These are phyloP conservation scores for Ceratoteleas bidentatus DNA, from an alignment of 1,140 invertebrate species.

Conservation along the genomic window DNA sequence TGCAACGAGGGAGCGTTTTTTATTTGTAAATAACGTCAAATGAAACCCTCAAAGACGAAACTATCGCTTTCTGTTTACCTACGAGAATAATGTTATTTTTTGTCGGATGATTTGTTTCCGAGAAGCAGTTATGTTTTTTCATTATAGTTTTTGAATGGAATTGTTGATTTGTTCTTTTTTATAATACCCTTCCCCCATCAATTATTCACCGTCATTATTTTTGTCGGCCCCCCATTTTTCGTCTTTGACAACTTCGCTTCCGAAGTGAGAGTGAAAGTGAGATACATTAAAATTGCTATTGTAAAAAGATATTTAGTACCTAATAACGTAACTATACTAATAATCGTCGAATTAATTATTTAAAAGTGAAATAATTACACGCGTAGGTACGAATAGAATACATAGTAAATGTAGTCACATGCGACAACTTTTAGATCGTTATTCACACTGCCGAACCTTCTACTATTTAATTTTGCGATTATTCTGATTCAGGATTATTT, in stretches of 20 bases:
- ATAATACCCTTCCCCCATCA: neutral
- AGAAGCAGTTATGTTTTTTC: conserved; percentile 47
- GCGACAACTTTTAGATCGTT: conserved; percentile 76
- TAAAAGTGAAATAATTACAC: conserved; percentile 72
- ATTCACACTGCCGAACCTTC: conserved; percentile 80
- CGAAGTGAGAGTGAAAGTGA: conserved; percentile 59
- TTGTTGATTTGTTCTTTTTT: conserved; percentile 35
- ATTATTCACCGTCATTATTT: conserved; percentile 36
- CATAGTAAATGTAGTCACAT: conserved; percentile 76
- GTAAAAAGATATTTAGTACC: conserved; percentile 65
- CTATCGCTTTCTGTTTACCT: conserved; percentile 22
- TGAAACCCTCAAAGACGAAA: conserved; percentile 30
- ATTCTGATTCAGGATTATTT: conserved; percentile 79
- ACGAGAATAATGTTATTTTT: conserved; percentile 31
- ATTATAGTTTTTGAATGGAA: conserved; percentile 47
- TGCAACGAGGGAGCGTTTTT: conserved; percentile 31
- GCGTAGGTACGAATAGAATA: conserved; percentile 74
- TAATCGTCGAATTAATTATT: conserved; percentile 72
- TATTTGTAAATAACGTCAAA: conserved; percentile 48
- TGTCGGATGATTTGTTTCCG: conserved; percentile 29
- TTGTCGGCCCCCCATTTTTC: conserved; percentile 2
- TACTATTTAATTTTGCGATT: conserved; percentile 79
- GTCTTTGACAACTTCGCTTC: conserved; percentile 48
- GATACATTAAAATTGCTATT: conserved; percentile 46
- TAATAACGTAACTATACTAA: conserved; percentile 62